phyloP scores from a whole-genome alignment of 2,888 invertebrate species.

The Melanophora roralis region DNA sequence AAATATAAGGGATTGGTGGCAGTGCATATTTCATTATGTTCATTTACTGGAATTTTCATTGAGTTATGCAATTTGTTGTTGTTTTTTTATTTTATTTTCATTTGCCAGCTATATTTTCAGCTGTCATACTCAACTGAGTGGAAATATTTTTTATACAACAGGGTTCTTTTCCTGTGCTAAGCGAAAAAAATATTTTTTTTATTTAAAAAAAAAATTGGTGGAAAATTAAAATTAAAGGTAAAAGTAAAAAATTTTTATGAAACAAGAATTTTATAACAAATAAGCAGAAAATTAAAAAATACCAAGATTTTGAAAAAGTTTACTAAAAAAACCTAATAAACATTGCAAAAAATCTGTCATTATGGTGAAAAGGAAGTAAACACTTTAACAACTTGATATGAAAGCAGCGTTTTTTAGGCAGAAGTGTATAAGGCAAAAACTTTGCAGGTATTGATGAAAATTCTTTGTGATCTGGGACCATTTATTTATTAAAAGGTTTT shows the following conservation, averaged over 20 bases:
- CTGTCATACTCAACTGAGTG: constrained; percentile 33
- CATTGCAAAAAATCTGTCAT: no score
- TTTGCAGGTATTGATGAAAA: no score
- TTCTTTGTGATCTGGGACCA: no score
- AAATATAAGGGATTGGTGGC: neutral
- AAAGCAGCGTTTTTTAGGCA: no score
- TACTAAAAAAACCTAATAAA: no score
- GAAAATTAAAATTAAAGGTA: neutral
- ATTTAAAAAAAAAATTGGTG: neutral
- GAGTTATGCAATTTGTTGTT: constrained; percentile 2
- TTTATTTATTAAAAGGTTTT: no score
- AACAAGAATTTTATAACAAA: constrained; percentile 6
- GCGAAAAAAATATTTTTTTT: neutral
- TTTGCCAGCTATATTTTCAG: neutral
- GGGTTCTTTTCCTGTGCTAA: neutral
- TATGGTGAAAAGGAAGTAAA: no score
- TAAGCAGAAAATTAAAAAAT: neutral
- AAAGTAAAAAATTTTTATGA: constrained; percentile 1
- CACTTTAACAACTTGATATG: no score
- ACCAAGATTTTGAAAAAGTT: no score
- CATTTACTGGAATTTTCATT: constrained; percentile 15
- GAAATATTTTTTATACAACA: constrained; percentile 15
- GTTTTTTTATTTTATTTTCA: neutral
- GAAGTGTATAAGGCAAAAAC: no score
- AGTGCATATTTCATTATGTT: constrained; percentile 23